Base-by-base conservation (phyloP, 1,140 invertebrate genomes). In the Trachymyrmex cornetzi region DNA sequence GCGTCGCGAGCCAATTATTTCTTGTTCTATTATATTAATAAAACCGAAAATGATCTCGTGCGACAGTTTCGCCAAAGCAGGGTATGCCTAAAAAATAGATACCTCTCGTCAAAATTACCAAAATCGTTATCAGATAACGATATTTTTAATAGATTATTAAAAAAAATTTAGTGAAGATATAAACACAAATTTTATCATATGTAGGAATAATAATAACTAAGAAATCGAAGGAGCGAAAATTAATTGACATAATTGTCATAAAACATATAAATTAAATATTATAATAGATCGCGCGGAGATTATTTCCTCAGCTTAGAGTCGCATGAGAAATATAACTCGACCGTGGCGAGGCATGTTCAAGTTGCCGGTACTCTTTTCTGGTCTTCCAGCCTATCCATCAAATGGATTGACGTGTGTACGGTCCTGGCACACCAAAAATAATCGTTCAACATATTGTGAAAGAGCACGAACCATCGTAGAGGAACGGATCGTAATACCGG, bases 351-450 rank as follows among this genome's bases (percentile, higher is more conserved):
- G 24, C 53, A 11, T 22, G 22, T 44, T 71, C 63, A 44, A 55
- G 44, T 74, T 74, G 57, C 38, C 38, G 69, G 24, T 67, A 55
- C 69, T 85, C 48, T 74, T 75, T 74, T 85, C 77, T 71, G 14
- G n/a, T 63, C 57, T 85, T 85, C 86, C 80, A 87, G 59, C 44
- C 87, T 89, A 87, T 89, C 88, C 86, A 74, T 89, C 88, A 89
- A 89, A 85, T 27, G 67, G 61, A 87, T 87, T 86, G 84, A 88
- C 87, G 66, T 57, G 63, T 50, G 84, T 82, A 74, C 77, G 63
- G 71, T 69, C 77, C 61, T 67, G 69, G 69, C 71, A 69, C 48
- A 64, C 86, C 71, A 75, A 84, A 87, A 87, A 87, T 87, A 87
- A 81, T 82, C 85, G 22, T 34, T 24, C 59, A 82, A 84, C 85